Conservation (phyloP, 2,888 invertebrate genomes). For the Lepidocyrtinus sp. region DNA sequence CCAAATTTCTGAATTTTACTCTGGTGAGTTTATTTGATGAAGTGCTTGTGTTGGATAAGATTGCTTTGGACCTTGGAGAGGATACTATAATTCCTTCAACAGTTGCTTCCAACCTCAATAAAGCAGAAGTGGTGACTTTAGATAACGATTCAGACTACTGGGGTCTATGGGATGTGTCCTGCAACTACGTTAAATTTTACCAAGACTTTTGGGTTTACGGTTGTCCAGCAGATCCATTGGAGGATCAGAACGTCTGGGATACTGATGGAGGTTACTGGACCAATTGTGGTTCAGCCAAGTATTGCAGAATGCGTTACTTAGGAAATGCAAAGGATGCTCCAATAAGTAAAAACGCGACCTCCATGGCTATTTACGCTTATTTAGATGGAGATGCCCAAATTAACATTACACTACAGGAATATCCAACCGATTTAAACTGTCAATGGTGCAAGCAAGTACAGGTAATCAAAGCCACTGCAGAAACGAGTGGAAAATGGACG, state of each 20-base stretch:
- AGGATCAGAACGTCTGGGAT: not conserved
- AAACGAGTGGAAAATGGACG: not conserved
- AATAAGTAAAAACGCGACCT: not conserved
- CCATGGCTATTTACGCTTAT: not conserved
- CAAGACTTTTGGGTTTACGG: slow-evolving; percentile 31
- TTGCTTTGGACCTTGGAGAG: slow-evolving; percentile 25
- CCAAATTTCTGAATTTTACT: slow-evolving; percentile 20
- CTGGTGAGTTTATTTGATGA: not conserved
- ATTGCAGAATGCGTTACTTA: not conserved
- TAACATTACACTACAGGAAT: not conserved
- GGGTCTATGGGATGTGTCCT: slow-evolving; percentile 13
- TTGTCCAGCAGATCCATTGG: not conserved
- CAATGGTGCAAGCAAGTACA: not conserved
- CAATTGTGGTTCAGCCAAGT: not conserved
- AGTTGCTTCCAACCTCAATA: too few relatives aligned
- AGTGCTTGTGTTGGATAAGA: not conserved
- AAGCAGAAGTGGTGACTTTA: not conserved
- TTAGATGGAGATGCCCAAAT: slow-evolving; percentile 21
- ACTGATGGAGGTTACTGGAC: slow-evolving; percentile 23
- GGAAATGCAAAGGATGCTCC: not conserved
- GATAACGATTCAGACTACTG: slow-evolving; percentile 26
- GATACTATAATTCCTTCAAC: slow-evolving; percentile 17
- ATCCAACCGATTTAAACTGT: not conserved
- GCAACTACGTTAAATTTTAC: slow-evolving; percentile 18
- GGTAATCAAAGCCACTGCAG: not conserved